phyloP scores from a whole-genome alignment of 2,797 vertebrate genomes.

The Gallinago solitaria region DNA sequence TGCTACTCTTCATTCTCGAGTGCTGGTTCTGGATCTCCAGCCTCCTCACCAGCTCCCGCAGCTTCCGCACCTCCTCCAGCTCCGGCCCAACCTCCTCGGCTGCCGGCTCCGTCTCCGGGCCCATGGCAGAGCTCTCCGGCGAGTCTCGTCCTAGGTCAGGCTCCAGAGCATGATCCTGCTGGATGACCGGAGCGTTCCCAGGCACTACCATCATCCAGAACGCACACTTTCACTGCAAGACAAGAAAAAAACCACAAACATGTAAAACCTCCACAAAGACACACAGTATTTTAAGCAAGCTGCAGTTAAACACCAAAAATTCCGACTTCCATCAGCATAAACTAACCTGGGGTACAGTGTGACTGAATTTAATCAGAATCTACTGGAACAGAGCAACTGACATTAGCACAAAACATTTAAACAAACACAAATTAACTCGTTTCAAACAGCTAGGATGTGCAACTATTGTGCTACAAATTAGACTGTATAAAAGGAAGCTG shows the following conservation, averaged over 20 bases:
- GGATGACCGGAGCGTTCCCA: slow-evolving; percentile 78
- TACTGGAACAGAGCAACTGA: not conserved
- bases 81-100: slow-evolving; percentile 77
- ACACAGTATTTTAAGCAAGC: not conserved
- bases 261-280: not conserved
- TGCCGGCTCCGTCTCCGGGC: slow-evolving; percentile 60
- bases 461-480: not conserved
- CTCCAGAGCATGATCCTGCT: slow-evolving; percentile 73
- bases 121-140: slow-evolving; percentile 35
- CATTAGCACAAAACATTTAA: fast-evolving
- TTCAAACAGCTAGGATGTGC: not conserved
- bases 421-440: fast-evolving
- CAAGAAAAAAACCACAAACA: not conserved
- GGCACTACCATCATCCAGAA: slow-evolving; percentile 88
- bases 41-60: slow-evolving; percentile 88
- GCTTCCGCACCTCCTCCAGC: slow-evolving; percentile 88
- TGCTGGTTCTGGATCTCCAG: slow-evolving; percentile 91
- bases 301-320: fast-evolving
- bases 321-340: fast-evolving
- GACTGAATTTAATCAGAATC: not conserved
- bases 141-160: slow-evolving; percentile 69
- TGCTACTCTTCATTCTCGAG: slow-evolving; percentile 78
- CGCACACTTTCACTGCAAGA: not conserved
- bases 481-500: not conserved
- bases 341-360: fast-evolving